These are phyloP conservation scores for Fistularia tabacaria DNA, from an alignment of 2,797 vertebrate genomes.

Conservation along the genomic window DNA sequence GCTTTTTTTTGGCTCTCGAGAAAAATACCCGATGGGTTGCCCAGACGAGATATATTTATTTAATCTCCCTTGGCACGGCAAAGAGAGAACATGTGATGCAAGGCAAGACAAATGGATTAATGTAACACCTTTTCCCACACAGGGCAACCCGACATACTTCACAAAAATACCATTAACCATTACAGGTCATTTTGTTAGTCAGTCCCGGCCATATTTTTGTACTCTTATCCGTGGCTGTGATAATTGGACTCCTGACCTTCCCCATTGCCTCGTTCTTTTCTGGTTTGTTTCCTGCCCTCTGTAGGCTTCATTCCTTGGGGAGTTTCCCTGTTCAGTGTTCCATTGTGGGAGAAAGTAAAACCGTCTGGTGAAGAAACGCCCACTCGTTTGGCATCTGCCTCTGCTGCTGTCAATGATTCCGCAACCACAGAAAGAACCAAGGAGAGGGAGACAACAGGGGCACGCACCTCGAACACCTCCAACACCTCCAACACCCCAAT, in stretches of 20 bases:
- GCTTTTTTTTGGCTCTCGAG: too few relatives aligned
- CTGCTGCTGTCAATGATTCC: constrained; percentile 25
- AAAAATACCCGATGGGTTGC: too few relatives aligned
- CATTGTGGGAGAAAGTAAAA: constrained; percentile 28
- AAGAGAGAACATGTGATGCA: too few relatives aligned
- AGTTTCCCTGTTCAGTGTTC: constrained; percentile 47
- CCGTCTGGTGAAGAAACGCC: constrained; percentile 40
- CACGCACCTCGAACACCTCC: constrained; percentile 20
- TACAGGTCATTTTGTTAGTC: constrained; percentile 27
- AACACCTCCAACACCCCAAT: constrained; percentile 29
- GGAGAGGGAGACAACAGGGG: constrained; percentile 29
- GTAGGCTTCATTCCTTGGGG: constrained; percentile 62
- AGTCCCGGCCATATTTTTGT: constrained; percentile 20
- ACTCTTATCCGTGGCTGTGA: constrained; percentile 14
- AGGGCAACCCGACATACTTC: too few relatives aligned
- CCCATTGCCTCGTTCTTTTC: constrained; percentile 12
- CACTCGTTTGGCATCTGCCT: constrained; percentile 41
- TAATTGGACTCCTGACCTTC: constrained; percentile 25
- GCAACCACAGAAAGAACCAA: constrained; percentile 35
- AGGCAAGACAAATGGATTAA: too few relatives aligned
- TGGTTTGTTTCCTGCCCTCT: constrained; percentile 50
- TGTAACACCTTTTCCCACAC: too few relatives aligned
- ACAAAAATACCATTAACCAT: too few relatives aligned
- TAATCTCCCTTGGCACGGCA: too few relatives aligned
- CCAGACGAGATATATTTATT: too few relatives aligned